phyloP scores from a whole-genome alignment of 35 echinoderm and acorn worm genomes.

The Antedon bifida region DNA sequence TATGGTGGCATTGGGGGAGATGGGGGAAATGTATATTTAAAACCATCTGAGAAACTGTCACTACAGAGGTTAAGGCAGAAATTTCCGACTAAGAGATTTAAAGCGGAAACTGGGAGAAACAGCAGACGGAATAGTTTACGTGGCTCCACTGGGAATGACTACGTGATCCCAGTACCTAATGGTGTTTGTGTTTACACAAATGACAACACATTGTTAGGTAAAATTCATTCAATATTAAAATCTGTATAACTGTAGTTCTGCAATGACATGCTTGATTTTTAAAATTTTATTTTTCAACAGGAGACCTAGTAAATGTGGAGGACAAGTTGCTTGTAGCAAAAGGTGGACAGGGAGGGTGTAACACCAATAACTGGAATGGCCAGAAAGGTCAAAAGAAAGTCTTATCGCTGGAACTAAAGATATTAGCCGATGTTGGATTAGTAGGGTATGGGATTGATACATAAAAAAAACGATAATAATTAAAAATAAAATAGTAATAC shows the following conservation, averaged over 20 bases:
- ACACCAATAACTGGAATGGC: slow-evolving; percentile 48
- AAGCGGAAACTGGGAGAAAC: slow-evolving; percentile 52
- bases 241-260: too few relatives aligned
- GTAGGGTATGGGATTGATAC: slow-evolving; percentile 55
- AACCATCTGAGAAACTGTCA: slow-evolving; percentile 32
- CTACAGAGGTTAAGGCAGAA: slow-evolving; percentile 35
- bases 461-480: too few relatives aligned
- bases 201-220: slow-evolving; percentile 46
- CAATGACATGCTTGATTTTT: too few relatives aligned
- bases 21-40: slow-evolving; percentile 58
- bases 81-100: slow-evolving; percentile 33
- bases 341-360: slow-evolving; percentile 56
- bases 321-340: slow-evolving; percentile 45
- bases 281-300: slow-evolving; percentile 19
- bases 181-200: slow-evolving; percentile 72
- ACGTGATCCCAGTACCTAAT: slow-evolving; percentile 34
- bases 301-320: slow-evolving; percentile 43
- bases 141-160: slow-evolving; percentile 44
- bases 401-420: slow-evolving; percentile 61
- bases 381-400: slow-evolving; percentile 21
- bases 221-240: too few relatives aligned
- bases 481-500: too few relatives aligned
- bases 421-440: slow-evolving; percentile 87
- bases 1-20: slow-evolving; percentile 68
- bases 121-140: slow-evolving; percentile 62